Evolutionary conservation across 2,888 invertebrate genomes (phyloP), one percentile per base, ranked within the genome.

Genomic region (Drosophila heteroneura): DNA sequence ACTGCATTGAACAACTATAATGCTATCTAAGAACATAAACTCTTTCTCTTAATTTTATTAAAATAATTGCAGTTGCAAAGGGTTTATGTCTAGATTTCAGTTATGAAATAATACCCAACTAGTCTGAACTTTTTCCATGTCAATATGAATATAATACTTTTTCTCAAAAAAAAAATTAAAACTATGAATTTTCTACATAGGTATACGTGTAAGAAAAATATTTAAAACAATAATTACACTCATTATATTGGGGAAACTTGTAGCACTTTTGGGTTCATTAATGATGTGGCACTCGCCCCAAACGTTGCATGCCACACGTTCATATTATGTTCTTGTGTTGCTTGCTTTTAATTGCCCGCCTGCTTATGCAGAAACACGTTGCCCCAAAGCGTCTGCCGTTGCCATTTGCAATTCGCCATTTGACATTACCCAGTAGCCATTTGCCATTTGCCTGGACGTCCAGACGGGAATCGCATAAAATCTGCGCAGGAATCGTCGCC

Each of bases 401-500:
- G 59, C 58, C 65, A 69, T 51, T 71, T 64, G 64, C 44, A 44
- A 26, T 52, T 61, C 49, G 37, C 52, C 37, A 51, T 60, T 54
- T 73, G 57, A 56, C 57, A 72, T 64, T 63, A 52, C 35, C 70
- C 70, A 66, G 47, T 65, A 49, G 57, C 66, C 64, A 60, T 47
- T 47, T 26, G 16, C 63, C 53, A 60, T 57, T 69, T 47, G 61
- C 52, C 68, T 30, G 62, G 37, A n/a, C 16, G 59, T 47, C 86
- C 89, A 86, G 89, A 86, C 89, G 58, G 71, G 70, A 84, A 70
- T 76, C 73, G 66, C 85, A 89, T 89, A 72, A 86, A 85, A 86
- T 84, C 75, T 70, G 76, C 70, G 22, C 74, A 68, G 69, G 60
- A 76, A 51, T 65, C 74, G 71, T 57, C 53, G 71, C 66, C 70